phyloP scores from a whole-genome alignment of 2,113 vertebrate genomes.

The Percopsis transmontana region DNA sequence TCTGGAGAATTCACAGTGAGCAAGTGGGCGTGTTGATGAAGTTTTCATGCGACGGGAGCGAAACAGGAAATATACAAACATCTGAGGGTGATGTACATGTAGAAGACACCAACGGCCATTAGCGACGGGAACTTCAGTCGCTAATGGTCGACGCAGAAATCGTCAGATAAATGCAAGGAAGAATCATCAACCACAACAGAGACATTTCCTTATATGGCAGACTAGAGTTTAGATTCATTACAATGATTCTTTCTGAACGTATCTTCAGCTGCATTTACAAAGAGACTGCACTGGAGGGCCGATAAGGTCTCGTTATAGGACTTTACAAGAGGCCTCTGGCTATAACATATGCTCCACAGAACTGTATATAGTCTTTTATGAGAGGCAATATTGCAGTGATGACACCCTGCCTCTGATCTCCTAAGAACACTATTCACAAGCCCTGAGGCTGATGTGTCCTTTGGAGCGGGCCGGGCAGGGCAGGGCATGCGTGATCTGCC shows the following conservation, averaged over 20 bases:
- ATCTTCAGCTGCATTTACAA: neutral
- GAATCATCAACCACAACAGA: no score
- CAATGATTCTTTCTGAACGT: neutral
- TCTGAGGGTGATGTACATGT: no score
- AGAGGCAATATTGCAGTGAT: constrained; percentile 38
- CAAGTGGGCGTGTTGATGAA: no score
- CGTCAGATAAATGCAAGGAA: no score
- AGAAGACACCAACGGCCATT: no score
- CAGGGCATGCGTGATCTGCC: constrained; percentile 40
- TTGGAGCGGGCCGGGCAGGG: neutral
- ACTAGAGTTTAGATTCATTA: neutral
- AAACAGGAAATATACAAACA: no score
- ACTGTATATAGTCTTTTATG: neutral
- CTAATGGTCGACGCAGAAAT: no score
- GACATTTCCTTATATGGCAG: neutral
- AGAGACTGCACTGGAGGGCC: neutral
- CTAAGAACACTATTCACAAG: constrained; percentile 6
- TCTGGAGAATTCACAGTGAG: no score
- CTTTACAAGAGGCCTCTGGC: constrained; percentile 26
- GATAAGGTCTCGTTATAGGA: neutral
- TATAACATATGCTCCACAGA: constrained; percentile 44
- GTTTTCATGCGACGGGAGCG: no score
- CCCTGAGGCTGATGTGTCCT: constrained; percentile 1
- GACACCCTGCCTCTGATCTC: constrained; percentile 51
- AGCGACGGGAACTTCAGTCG: no score